phyloP scores from a whole-genome alignment of 1,140 invertebrate species.

The Drosophila ogumai region DNA sequence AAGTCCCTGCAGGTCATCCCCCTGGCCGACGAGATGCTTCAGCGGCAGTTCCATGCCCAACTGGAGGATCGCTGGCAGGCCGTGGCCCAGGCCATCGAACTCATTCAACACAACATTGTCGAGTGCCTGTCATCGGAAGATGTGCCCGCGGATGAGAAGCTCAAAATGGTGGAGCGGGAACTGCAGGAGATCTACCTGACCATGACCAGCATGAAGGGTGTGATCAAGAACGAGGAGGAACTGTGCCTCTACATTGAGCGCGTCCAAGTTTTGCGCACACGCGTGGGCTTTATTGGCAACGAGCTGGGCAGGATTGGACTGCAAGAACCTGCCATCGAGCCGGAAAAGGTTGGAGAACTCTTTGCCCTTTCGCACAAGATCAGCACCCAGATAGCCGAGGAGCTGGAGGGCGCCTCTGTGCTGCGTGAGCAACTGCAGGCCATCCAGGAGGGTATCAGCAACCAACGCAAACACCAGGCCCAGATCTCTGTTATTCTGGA shows the following conservation, averaged over 20 bases:
- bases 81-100: conserved; percentile 88
- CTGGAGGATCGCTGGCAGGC: conserved; percentile 91
- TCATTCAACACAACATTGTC: conserved; percentile 88
- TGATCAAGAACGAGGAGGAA: conserved; percentile 93
- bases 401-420: conserved; percentile 89
- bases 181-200: conserved; percentile 88
- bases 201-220: conserved; percentile 89
- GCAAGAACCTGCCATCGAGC: conserved; percentile 88
- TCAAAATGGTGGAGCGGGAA: conserved; percentile 90
- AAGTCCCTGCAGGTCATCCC: conserved; percentile 91
- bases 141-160: conserved; percentile 89
- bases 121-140: conserved; percentile 89
- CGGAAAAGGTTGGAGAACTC: conserved; percentile 90
- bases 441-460: conserved; percentile 88
- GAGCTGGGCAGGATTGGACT: conserved; percentile 91
- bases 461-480: conserved; percentile 88
- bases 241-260: conserved; percentile 92
- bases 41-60: conserved; percentile 91
- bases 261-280: conserved; percentile 90
- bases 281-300: conserved; percentile 91
- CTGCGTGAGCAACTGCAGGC: conserved; percentile 89
- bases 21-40: conserved; percentile 92
- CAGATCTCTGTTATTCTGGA: conserved; percentile 88
- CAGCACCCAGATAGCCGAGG: conserved; percentile 89
- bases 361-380: conserved; percentile 89